Percentiles rank a stretch among this genome's conserved stretches.
Conservation (phyloP, 2,888 invertebrate species). For the Cylindroiulus punctatus region DNA sequence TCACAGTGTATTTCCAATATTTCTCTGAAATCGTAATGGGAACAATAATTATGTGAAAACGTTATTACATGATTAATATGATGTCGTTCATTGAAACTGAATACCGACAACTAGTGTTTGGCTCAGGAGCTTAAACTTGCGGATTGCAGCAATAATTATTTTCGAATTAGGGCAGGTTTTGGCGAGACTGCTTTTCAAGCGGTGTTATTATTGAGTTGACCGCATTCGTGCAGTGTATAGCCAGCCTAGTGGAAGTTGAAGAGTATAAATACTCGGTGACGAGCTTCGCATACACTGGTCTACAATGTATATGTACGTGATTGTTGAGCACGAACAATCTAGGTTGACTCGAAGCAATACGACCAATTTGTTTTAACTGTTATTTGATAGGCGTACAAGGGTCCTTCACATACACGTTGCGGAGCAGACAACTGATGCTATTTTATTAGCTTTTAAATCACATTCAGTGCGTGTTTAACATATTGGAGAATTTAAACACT, state of each 20-base stretch:
- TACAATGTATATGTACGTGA: too few relatives aligned
- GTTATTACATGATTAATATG: too few relatives aligned
- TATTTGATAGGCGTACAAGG: constrained; percentile 30
- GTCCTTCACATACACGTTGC: neutral
- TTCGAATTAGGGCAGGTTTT: neutral
- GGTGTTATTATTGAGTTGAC: neutral
- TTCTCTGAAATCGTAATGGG: too few relatives aligned
- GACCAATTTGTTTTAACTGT: constrained; percentile 43
- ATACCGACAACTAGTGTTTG: too few relatives aligned
- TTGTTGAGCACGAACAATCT: neutral
- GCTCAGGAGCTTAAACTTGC: too few relatives aligned
- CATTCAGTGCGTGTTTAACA: constrained; percentile 43
- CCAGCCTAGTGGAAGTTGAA: neutral
- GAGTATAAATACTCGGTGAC: neutral
- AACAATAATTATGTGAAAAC: too few relatives aligned
- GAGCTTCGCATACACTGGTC: neutral
- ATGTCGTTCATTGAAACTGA: too few relatives aligned
- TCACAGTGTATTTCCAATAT: too few relatives aligned
- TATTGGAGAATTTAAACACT: constrained; percentile 43
- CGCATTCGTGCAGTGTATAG: neutral
- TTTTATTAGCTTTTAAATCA: constrained; percentile 47
- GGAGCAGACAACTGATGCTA: constrained; percentile 30
- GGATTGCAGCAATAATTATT: neutral
- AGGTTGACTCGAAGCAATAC: neutral
- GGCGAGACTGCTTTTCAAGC: neutral